phyloP scores from a whole-genome alignment of 2,113 vertebrate genomes.

The Chaetorhynchus papuensis region DNA sequence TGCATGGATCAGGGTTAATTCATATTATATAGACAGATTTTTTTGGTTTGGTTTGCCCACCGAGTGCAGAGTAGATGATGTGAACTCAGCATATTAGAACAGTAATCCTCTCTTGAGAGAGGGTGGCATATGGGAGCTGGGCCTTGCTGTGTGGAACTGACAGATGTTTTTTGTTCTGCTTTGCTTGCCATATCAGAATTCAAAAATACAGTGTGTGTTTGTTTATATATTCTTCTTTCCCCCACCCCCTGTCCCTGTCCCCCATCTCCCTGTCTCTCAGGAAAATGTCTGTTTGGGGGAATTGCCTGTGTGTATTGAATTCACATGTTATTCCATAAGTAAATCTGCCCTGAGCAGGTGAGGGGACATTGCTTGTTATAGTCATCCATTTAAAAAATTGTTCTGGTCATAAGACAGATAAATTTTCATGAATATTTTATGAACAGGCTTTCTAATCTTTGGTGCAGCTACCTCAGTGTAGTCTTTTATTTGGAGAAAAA shows the following conservation, averaged over 20 bases:
- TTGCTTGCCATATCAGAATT: slow-evolving; percentile 10
- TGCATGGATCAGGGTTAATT: background rate
- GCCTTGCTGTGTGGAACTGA: background rate
- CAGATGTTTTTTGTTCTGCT: slow-evolving; percentile 41
- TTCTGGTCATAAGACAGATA: background rate
- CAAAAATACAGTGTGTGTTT: background rate
- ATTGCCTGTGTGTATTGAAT: background rate
- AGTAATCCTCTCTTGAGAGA: slow-evolving; percentile 23
- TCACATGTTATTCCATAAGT: background rate
- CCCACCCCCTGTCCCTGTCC: background rate
- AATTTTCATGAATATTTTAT: background rate
- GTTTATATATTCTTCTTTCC: background rate
- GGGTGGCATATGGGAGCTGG: slow-evolving; percentile 4
- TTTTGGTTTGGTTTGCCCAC: background rate
- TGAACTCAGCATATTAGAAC: background rate
- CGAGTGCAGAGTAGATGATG: background rate
- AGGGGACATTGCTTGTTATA: background rate
- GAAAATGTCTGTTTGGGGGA: background rate
- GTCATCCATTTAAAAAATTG: background rate
- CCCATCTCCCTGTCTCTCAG: background rate
- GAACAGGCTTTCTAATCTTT: background rate
- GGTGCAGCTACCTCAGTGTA: background rate
- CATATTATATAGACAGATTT: background rate
- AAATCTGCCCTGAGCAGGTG: background rate
- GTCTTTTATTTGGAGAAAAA: background rate